phyloP scores from a whole-genome alignment of 2,113 vertebrate species.

The Polyodon spathula region DNA sequence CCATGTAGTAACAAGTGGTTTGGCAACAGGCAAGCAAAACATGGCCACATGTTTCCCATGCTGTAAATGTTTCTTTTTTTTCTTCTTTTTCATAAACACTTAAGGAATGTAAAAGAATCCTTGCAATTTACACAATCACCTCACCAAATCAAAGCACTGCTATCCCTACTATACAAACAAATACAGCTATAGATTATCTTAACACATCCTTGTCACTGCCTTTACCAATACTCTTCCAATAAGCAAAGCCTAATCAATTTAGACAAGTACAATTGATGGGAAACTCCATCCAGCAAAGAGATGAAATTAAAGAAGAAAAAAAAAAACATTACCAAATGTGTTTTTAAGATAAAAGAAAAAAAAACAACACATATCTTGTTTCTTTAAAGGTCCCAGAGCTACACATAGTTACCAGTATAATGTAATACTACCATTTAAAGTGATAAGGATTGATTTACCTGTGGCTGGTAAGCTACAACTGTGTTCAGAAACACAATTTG shows the following conservation, averaged over 20 bases:
- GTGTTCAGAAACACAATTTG: conserved; percentile 7
- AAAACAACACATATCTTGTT: not conserved
- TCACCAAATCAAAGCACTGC: not conserved
- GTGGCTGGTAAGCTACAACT: not conserved
- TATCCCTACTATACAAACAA: not conserved
- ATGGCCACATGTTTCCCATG: not conserved
- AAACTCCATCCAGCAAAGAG: not conserved
- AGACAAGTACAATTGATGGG: not conserved
- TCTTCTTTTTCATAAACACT: not conserved
- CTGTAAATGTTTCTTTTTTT: not conserved
- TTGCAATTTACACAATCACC: conserved; percentile 3
- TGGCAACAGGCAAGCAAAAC: conserved; percentile 3
- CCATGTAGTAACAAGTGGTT: not conserved
- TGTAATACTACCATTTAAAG: too few species aligned
- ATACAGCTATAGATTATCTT: not conserved
- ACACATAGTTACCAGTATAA: not conserved
- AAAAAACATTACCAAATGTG: too few species aligned
- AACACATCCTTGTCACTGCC: not conserved
- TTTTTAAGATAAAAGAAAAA: conserved; percentile 1
- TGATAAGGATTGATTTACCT: not conserved
- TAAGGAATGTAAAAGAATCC: conserved; percentile 11
- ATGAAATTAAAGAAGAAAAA: too few species aligned
- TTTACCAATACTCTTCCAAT: not conserved
- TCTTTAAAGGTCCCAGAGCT: conserved; percentile 3
- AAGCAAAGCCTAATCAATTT: not conserved